A percentile compares a stretch with the other conserved stretches of the same genome.
Evolutionary conservation across 1,140 invertebrate genomes (phyloP).

Genomic region (Sycobia sp.): DNA sequence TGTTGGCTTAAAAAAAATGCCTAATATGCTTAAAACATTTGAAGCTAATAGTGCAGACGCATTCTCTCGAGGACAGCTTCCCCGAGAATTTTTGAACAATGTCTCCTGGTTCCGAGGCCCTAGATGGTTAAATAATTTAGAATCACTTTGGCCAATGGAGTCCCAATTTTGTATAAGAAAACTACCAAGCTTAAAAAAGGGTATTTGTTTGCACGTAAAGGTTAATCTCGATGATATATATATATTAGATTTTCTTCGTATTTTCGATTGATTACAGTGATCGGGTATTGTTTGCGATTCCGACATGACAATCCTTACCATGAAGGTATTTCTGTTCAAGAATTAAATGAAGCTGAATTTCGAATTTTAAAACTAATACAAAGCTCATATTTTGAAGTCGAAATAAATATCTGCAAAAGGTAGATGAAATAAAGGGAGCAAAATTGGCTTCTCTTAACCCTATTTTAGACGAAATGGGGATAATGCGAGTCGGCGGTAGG

Average conservation of each 20-base stretch:
- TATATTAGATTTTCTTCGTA: too few relatives aligned
- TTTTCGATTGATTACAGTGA: too few relatives aligned
- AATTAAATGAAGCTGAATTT: too few relatives aligned
- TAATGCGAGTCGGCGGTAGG: slow-evolving; percentile 53
- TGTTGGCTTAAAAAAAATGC: background rate
- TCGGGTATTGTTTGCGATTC: background rate
- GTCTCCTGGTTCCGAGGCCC: slow-evolving; percentile 13
- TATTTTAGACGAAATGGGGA: slow-evolving; percentile 43
- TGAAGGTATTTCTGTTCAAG: too few relatives aligned
- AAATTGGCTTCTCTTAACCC: slow-evolving; percentile 44
- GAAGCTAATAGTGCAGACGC: slow-evolving; percentile 33
- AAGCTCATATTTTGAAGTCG: slow-evolving; percentile 9
- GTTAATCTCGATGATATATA: too few relatives aligned
- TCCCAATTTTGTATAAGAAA: too few relatives aligned
- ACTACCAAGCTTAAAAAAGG: too few relatives aligned
- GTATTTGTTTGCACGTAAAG: too few relatives aligned
- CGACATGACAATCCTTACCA: background rate
- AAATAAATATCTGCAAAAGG: slow-evolving; percentile 12
- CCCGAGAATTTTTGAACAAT: too few relatives aligned
- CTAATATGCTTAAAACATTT: background rate
- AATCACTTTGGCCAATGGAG: slow-evolving; percentile 44
- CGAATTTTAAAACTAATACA: too few relatives aligned
- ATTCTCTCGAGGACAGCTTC: too few relatives aligned
- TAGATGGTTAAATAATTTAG: slow-evolving; percentile 43
- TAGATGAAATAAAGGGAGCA: slow-evolving; percentile 41